phyloP scores from a whole-genome alignment of 2,113 vertebrate genomes.

The chimpanzee (Pan troglodytes) region DNA sequence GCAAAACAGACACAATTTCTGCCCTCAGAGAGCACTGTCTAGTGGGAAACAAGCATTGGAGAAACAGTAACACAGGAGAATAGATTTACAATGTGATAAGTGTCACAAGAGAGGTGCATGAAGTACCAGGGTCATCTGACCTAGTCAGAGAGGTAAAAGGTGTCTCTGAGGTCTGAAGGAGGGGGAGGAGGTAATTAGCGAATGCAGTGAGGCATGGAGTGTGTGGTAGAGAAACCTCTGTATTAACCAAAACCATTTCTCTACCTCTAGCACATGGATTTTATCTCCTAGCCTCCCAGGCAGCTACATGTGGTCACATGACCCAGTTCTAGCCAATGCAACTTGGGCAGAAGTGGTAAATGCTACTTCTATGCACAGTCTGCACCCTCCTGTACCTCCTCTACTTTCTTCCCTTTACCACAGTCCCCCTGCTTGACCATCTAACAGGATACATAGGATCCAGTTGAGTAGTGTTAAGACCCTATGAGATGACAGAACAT shows the following conservation, averaged over 20 bases:
- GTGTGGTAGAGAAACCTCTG: background rate
- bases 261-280: background rate
- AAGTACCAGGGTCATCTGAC: background rate
- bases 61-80: background rate
- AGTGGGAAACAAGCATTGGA: background rate
- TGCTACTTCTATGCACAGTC: background rate
- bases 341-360: background rate
- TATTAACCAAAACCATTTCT: background rate
- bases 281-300: background rate
- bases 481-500: background rate
- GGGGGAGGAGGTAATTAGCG: background rate
- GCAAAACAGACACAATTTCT: background rate
- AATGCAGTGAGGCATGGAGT: background rate
- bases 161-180: background rate
- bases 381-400: background rate
- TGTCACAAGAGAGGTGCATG: background rate
- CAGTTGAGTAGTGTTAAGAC: background rate
- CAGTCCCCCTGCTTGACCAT: background rate
- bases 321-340: background rate
- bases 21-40: background rate
- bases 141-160: background rate
- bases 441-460: background rate
- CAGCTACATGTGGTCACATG: background rate
- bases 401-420: background rate
- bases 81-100: background rate